These are phyloP conservation scores for Neosilurus hyrtlii DNA, from an alignment of 2,797 vertebrate genomes.

Conservation along the genomic window DNA sequence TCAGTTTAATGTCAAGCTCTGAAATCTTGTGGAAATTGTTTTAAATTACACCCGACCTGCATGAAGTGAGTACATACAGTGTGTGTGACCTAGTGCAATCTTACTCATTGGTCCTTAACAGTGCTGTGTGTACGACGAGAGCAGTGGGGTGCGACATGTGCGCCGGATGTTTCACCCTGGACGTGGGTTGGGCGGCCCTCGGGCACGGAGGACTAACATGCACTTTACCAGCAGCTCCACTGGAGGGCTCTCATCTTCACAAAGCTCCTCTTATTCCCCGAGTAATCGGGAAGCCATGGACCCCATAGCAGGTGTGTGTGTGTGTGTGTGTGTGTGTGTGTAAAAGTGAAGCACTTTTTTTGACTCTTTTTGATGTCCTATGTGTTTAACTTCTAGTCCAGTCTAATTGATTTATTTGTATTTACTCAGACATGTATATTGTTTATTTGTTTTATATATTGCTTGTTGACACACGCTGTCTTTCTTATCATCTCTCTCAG, in stretches of 20 bases:
- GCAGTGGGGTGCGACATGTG: constrained; percentile 97
- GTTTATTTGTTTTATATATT: too few species aligned
- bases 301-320: constrained; percentile 92
- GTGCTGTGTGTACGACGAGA: constrained; percentile 81
- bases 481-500: constrained; percentile 63
- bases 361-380: too few species aligned
- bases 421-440: not conserved
- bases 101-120: constrained; percentile 76
- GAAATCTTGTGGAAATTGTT: too few species aligned
- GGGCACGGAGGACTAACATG: constrained; percentile 98
- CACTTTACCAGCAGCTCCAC: constrained; percentile 99
- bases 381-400: too few species aligned
- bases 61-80: too few species aligned
- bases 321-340: not conserved
- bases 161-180: constrained; percentile 99
- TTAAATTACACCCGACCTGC: too few species aligned
- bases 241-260: constrained; percentile 93
- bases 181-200: constrained; percentile 90
- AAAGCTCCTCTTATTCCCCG: constrained; percentile 98
- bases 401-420: too few species aligned
- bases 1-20: too few species aligned
- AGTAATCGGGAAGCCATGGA: constrained; percentile 99
- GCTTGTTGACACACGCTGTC: not conserved
- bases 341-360: not conserved
- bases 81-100: not conserved